Percentiles rank a stretch among this genome's conserved stretches.
Conservation (phyloP, 2,113 vertebrate genomes). For the Brachyistius frenatus region DNA sequence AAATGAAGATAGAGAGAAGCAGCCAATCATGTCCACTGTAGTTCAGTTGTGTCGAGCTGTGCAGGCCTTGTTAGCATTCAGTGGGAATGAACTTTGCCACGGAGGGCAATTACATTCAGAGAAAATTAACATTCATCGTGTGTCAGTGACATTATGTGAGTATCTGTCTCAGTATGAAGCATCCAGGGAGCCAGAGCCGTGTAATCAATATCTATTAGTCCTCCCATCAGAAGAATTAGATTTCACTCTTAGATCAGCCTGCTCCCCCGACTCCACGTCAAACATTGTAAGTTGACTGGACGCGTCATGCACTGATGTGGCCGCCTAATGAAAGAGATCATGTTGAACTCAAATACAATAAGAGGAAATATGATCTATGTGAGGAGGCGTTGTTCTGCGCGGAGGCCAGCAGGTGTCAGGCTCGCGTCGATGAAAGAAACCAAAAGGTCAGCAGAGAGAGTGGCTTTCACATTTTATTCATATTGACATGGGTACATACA, state of each 20-base stretch:
- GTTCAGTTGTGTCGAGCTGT: background rate
- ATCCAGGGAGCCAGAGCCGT: slow-evolving; percentile 62
- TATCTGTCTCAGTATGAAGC: slow-evolving; percentile 69
- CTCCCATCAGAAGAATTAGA: slow-evolving; percentile 79
- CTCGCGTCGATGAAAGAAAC: slow-evolving; percentile 24
- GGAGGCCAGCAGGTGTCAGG: slow-evolving; percentile 70
- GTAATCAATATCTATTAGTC: slow-evolving; percentile 84
- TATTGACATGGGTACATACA: slow-evolving; percentile 73
- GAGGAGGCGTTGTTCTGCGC: background rate
- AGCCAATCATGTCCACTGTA: background rate
- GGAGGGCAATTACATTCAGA: slow-evolving; percentile 58
- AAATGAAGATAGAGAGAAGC: slow-evolving; percentile 19
- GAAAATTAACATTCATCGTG: slow-evolving; percentile 76
- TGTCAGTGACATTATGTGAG: slow-evolving; percentile 72
- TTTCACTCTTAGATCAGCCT: slow-evolving; percentile 78
- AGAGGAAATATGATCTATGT: slow-evolving; percentile 56
- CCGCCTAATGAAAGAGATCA: slow-evolving; percentile 77
- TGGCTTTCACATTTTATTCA: slow-evolving; percentile 73
- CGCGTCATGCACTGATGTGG: slow-evolving; percentile 61
- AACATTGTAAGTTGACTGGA: slow-evolving; percentile 76
- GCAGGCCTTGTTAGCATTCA: slow-evolving; percentile 62
- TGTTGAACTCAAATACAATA: slow-evolving; percentile 67
- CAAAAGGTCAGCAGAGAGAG: slow-evolving; percentile 15
- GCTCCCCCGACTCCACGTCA: slow-evolving; percentile 75
- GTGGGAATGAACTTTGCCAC: slow-evolving; percentile 36